Percentiles rank a stretch among this genome's conserved stretches.
phyloP scores from a whole-genome alignment of 2,888 invertebrate genomes.

The Microctonus brassicae region DNA sequence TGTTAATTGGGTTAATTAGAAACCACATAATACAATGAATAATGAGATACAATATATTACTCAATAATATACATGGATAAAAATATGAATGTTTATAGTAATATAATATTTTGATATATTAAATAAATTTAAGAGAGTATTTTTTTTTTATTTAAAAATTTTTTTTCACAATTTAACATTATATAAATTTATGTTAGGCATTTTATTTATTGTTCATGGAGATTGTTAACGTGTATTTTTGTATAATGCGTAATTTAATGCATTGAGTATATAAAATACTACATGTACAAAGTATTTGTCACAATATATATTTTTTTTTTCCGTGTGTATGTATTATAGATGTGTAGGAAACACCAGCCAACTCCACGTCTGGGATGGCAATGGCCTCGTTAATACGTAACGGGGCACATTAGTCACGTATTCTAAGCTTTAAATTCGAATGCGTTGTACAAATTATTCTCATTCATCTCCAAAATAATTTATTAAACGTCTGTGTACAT shows the following conservation, averaged over 20 bases:
- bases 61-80: neutral
- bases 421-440: constrained; percentile 22
- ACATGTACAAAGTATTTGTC: neutral
- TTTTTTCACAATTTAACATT: too few species aligned
- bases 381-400: constrained; percentile 48
- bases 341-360: constrained; percentile 5
- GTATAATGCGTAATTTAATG: neutral
- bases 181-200: too few species aligned
- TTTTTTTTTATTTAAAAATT: neutral
- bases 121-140: constrained; percentile 7
- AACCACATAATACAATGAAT: constrained; percentile 30
- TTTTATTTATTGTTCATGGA: too few species aligned
- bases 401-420: constrained; percentile 43
- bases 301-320: neutral
- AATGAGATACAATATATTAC: neutral
- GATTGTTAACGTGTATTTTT: neutral
- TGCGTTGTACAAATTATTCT: constrained; percentile 18
- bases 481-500: neutral
- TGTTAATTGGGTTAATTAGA: constrained; percentile 50
- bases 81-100: neutral
- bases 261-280: neutral
- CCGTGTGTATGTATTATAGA: constrained; percentile 5
- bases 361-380: constrained; percentile 39
- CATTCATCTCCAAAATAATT: neutral
- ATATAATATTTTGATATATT: too few species aligned